These are phyloP conservation scores for Adelosebastes latens DNA, from an alignment of 2,797 vertebrate genomes.

Conservation along the genomic window DNA sequence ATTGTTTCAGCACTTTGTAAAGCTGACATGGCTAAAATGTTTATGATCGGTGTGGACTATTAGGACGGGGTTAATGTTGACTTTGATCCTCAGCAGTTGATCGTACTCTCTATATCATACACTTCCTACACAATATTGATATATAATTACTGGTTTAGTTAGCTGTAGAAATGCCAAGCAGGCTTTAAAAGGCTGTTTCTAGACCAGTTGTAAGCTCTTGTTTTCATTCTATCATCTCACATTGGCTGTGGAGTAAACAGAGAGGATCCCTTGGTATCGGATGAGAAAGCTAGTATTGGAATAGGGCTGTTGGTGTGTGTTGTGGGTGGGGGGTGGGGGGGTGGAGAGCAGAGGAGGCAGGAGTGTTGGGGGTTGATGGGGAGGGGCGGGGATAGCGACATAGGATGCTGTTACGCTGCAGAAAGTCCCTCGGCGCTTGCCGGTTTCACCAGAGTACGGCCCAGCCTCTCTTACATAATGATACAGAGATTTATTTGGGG, in stretches of 20 bases:
- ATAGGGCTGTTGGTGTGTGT: conserved; percentile 4
- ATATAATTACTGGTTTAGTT: background rate
- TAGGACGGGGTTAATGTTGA: background rate
- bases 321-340: background rate
- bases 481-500: conserved; percentile 68
- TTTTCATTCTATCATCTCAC: conserved; percentile 2
- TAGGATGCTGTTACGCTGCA: conserved; percentile 60
- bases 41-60: background rate
- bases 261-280: background rate
- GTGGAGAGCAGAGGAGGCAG: background rate
- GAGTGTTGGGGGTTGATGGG: background rate
- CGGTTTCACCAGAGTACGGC: conserved; percentile 37
- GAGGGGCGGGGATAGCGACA: conserved; percentile 8
- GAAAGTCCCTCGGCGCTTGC: conserved; percentile 40
- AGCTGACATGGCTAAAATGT: background rate
- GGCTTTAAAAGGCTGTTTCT: background rate
- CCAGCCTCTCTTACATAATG: conserved; percentile 63
- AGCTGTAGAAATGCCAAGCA: background rate
- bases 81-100: background rate
- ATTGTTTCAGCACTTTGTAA: background rate
- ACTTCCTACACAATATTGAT: background rate
- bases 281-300: conserved; percentile 7
- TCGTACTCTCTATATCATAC: background rate
- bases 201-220: background rate
- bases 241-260: conserved; percentile 24